phyloP scores from a whole-genome alignment of 2,113 vertebrate genomes.

The Pedetes capensis region DNA sequence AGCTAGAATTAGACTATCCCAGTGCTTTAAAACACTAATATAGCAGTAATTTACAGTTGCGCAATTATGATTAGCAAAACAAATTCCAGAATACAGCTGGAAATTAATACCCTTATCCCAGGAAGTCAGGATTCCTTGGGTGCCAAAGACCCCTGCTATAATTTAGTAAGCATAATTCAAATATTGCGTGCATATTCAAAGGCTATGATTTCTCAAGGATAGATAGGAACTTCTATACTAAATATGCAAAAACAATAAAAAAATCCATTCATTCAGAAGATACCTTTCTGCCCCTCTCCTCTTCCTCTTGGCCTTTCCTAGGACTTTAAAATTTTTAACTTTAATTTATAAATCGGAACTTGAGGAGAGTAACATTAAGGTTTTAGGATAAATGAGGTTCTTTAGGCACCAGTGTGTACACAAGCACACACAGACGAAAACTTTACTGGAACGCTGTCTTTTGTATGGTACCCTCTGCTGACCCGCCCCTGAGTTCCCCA shows the following conservation, averaged over 20 bases:
- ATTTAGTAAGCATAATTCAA: conserved; percentile 85
- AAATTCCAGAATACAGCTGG: conserved; percentile 86
- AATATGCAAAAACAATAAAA: conserved; percentile 83
- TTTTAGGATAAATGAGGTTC: background rate
- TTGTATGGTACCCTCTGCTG: background rate
- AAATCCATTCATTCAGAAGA: conserved; percentile 66
- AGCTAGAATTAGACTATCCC: conserved; percentile 88
- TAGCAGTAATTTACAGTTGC: conserved; percentile 88
- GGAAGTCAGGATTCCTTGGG: conserved; percentile 81
- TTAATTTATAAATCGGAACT: background rate
- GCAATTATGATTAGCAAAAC: conserved; percentile 86
- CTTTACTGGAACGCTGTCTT: fast-evolving
- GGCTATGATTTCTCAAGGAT: conserved; percentile 84
- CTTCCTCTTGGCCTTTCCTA: no score
- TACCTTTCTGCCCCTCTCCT: no score
- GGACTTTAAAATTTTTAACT: no score
- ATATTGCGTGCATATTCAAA: conserved; percentile 83
- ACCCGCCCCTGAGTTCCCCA: background rate
- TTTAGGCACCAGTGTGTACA: background rate
- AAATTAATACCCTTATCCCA: conserved; percentile 82
- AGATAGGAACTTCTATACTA: conserved; percentile 80
- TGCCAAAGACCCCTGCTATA: conserved; percentile 84
- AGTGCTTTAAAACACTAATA: conserved; percentile 90
- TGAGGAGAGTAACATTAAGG: background rate
- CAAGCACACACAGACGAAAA: background rate